Evolutionary conservation across 2,113 vertebrate genomes (phyloP).

Genomic region (Nibea albiflora): DNA sequence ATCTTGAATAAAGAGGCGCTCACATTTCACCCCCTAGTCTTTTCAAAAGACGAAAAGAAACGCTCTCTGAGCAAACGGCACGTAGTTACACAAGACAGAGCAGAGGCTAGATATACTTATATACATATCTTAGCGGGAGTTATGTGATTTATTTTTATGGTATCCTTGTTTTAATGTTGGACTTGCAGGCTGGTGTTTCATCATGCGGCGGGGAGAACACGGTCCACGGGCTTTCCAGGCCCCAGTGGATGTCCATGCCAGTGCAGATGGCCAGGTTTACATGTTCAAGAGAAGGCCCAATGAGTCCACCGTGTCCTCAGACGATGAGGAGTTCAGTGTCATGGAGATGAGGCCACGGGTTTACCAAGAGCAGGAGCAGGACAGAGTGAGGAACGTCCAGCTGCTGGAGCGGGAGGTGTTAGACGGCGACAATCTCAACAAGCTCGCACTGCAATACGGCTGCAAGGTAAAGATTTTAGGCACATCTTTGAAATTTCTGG

Average conservation of each 20-base stretch:
- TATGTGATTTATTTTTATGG: background rate
- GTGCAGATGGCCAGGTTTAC: constrained; percentile 88
- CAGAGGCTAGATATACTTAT: background rate
- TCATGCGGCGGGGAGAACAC: constrained; percentile 88
- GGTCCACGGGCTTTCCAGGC: constrained; percentile 87
- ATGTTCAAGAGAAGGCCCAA: constrained; percentile 82
- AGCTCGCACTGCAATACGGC: constrained; percentile 94
- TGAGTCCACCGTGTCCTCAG: constrained; percentile 81
- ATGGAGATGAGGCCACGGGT: constrained; percentile 82
- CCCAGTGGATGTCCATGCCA: constrained; percentile 86
- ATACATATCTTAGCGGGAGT: background rate
- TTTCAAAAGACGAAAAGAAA: background rate
- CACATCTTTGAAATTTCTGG: background rate
- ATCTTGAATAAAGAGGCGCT: background rate
- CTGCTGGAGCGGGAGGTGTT: constrained; percentile 88
- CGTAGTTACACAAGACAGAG: background rate
- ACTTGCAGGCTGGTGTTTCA: constrained; percentile 45
- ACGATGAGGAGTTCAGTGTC: constrained; percentile 88
- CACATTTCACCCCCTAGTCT: too few relatives aligned
- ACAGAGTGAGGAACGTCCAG: constrained; percentile 73
- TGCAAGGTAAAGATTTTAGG: constrained; percentile 88
- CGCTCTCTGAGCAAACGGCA: background rate
- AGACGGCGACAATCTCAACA: constrained; percentile 91
- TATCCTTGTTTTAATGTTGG: background rate
- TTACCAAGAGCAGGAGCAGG: constrained; percentile 62